Conservation (phyloP, 2,888 invertebrate genomes). For the Euspilapteryx auroguttella region DNA sequence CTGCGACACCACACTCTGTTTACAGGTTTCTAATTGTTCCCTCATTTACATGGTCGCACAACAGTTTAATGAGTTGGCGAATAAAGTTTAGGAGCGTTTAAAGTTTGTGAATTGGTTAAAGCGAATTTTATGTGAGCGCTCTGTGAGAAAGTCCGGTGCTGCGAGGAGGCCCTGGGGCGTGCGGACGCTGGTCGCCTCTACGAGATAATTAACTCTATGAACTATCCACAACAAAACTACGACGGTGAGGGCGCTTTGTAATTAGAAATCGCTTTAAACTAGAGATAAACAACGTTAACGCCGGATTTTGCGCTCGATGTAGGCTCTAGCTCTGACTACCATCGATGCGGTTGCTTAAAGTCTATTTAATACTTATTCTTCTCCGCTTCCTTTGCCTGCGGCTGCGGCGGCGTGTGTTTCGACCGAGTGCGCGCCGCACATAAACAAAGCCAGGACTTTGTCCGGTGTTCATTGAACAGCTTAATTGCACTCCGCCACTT, state of each 20-base stretch:
- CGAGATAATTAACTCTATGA: constrained; percentile 52
- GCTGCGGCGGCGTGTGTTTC: no score
- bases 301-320: no score
- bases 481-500: constrained; percentile 45
- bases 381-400: no score
- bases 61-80: constrained; percentile 52
- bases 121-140: constrained; percentile 37
- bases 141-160: constrained; percentile 19
- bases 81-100: constrained; percentile 48
- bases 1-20: constrained; percentile 7
- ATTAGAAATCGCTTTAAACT: constrained; percentile 39
- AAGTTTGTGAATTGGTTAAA: constrained; percentile 46
- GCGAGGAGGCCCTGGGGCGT: constrained; percentile 28
- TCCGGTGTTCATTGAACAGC: constrained; percentile 42
- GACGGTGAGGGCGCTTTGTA: constrained; percentile 11
- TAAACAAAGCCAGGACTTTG: constrained; percentile 37
- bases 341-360: no score
- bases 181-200: constrained; percentile 22
- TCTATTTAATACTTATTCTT: no score
- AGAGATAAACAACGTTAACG: constrained; percentile 34
- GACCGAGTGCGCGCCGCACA: constrained; percentile 23
- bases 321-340: no score
- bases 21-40: constrained; percentile 15
- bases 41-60: constrained; percentile 28
- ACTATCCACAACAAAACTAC: constrained; percentile 35